Evolutionary conservation across 2,797 vertebrate genomes (phyloP), one percentile per base, ranked within the genome.

Genomic region (Bradypus variegatus): DNA sequence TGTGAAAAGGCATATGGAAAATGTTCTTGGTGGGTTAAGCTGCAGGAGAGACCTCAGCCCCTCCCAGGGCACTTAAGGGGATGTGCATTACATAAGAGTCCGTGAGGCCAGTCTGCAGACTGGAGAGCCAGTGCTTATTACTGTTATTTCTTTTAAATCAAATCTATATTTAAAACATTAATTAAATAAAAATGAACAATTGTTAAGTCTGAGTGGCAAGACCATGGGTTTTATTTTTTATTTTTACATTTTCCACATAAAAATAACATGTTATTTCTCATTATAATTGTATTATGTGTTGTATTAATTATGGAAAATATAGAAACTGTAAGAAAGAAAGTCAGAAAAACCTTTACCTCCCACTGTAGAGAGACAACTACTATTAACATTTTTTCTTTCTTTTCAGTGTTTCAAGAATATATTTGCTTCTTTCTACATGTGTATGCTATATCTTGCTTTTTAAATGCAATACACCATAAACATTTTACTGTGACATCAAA

Each of bases 241-340:
- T n/a, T 80, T 88, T 86, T 89, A 48, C 62, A 50, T 75, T 87
- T 91, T 87, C 67, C 23, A 87, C 91, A 64, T 87, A 72, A 86
- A 92, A 90, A 86, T 29, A 33, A 48, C 15, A 41, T 12, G 0
- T 60, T 50, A 18, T 81, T 64, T 91, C 33, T 85, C 23, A 19
- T 50, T 82, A 38, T 58, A 69, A 53, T 45, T 81, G 15, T 65
- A 67, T 58, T 29, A n/a, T n/a, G 31, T 55, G 81, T 77, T 38
- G 31, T 16, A 27, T 90, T 60, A 60, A 62, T 86, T 25, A 50
- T 64, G 48, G 53, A 84, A 93, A 92, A 58, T 64, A 69, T 45
- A 87, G 55, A 88, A 58, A 48, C n/a, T 58, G 3, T 36, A 65
- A 92, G 70, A 86, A 73, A 82, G 75, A 45, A 75, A 58, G 6